Percentiles rank a stretch among this genome's conserved stretches.
Evolutionary conservation across 2,113 vertebrate species (phyloP).

Genomic region (Astur gentilis): DNA sequence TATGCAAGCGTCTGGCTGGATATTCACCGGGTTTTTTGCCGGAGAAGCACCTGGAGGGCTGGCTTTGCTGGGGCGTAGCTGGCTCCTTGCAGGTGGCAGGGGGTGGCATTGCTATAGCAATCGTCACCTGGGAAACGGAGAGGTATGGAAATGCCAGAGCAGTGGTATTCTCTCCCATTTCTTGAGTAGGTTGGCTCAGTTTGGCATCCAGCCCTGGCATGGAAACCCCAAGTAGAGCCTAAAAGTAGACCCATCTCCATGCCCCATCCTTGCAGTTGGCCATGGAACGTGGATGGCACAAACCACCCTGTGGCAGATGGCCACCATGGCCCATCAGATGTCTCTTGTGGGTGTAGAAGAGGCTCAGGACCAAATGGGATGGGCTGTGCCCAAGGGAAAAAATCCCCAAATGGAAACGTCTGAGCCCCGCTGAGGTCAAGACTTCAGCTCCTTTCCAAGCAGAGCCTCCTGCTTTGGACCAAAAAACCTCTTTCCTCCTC

Average conservation of each 20-base stretch:
- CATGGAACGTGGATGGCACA: background rate
- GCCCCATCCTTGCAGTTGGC: background rate
- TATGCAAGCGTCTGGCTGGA: fast-evolving
- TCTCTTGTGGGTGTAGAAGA: background rate
- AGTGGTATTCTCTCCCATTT: background rate
- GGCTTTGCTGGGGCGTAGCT: background rate
- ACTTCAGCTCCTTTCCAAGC: background rate
- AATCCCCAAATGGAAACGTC: background rate
- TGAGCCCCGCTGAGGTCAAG: background rate
- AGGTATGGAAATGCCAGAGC: background rate
- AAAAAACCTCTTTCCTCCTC: background rate
- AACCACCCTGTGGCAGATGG: background rate
- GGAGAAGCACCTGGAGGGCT: background rate
- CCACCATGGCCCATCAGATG: background rate
- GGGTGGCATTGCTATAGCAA: background rate
- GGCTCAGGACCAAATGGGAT: background rate
- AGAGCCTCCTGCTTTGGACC: background rate
- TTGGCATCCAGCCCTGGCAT: background rate
- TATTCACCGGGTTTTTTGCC: background rate
- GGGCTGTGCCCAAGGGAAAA: background rate
- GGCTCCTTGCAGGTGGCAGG: background rate
- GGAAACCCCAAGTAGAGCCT: background rate
- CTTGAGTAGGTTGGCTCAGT: background rate
- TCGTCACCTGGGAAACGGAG: background rate
- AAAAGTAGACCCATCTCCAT: background rate